Evolutionary conservation across 2,113 vertebrate genomes (phyloP).

Genomic region (Todiramphus chloris): DNA sequence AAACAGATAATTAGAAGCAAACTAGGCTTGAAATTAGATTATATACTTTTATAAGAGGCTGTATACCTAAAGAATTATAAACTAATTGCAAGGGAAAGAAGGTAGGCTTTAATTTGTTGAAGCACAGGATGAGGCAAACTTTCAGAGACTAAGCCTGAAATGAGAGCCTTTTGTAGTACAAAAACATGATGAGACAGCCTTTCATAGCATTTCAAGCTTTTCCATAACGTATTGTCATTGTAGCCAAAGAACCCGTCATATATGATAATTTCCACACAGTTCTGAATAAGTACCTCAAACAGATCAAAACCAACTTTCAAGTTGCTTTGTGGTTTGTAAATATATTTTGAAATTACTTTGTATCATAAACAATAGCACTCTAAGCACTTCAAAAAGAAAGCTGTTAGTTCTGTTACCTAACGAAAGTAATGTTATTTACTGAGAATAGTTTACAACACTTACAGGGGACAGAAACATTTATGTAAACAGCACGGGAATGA

Average conservation of each 20-base stretch:
- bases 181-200: slow-evolving; percentile 51
- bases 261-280: slow-evolving; percentile 52
- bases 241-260: slow-evolving; percentile 31
- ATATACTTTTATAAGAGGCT: slow-evolving; percentile 33
- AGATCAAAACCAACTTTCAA: slow-evolving; percentile 58
- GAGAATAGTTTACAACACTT: slow-evolving; percentile 15
- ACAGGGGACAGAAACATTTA: not conserved
- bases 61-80: not conserved
- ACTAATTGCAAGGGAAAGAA: slow-evolving; percentile 14
- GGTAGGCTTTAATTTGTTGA: slow-evolving; percentile 29
- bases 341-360: slow-evolving; percentile 46
- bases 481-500: not conserved
- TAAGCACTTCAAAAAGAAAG: slow-evolving; percentile 35
- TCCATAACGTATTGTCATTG: slow-evolving; percentile 31
- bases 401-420: not conserved
- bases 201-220: slow-evolving; percentile 62
- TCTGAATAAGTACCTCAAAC: slow-evolving; percentile 30
- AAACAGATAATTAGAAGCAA: slow-evolving; percentile 52
- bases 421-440: not conserved
- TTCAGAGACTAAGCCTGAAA: slow-evolving; percentile 28
- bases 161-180: slow-evolving; percentile 64
- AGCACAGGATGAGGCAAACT: slow-evolving; percentile 47
- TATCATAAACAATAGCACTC: slow-evolving; percentile 28
- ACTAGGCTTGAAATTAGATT: slow-evolving; percentile 55
- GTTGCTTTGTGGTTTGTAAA: slow-evolving; percentile 30